A percentile compares a stretch with the other conserved stretches of the same genome.
phyloP scores from a whole-genome alignment of 2,113 vertebrate species.

The Halcyon senegalensis region DNA sequence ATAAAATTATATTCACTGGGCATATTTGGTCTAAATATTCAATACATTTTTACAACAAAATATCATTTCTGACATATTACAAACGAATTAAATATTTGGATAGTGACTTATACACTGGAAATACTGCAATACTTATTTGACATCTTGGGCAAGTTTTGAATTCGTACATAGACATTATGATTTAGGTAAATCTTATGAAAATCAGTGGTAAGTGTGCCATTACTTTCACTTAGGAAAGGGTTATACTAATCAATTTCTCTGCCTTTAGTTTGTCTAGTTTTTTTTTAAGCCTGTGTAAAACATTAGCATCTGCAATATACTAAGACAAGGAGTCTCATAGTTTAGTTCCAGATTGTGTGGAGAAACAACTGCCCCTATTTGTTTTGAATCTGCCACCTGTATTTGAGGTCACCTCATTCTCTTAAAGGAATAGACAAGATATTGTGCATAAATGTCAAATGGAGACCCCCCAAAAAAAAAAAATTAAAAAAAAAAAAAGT shows the following conservation, averaged over 20 bases:
- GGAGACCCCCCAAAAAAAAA: too few relatives aligned
- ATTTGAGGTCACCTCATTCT: neutral
- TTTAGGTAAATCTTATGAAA: neutral
- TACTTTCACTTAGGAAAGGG: neutral
- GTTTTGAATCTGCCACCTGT: neutral
- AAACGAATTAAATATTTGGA: neutral
- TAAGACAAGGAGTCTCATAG: neutral
- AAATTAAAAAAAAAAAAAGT: neutral
- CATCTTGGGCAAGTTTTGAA: neutral
- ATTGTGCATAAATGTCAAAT: neutral
- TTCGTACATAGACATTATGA: neutral
- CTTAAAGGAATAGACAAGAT: neutral
- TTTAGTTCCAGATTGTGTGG: neutral
- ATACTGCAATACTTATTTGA: neutral
- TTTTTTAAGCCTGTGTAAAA: neutral
- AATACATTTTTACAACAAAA: neutral
- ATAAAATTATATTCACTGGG: neutral
- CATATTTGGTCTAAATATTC: neutral
- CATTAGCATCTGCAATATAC: neutral
- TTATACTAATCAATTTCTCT: neutral
- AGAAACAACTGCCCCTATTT: neutral
- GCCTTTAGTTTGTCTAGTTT: neutral
- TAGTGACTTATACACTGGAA: neutral
- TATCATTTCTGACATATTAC: neutral
- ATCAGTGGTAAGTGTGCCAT: neutral